phyloP scores from a whole-genome alignment of 2,888 invertebrate species.

The Parelbella ahira region DNA sequence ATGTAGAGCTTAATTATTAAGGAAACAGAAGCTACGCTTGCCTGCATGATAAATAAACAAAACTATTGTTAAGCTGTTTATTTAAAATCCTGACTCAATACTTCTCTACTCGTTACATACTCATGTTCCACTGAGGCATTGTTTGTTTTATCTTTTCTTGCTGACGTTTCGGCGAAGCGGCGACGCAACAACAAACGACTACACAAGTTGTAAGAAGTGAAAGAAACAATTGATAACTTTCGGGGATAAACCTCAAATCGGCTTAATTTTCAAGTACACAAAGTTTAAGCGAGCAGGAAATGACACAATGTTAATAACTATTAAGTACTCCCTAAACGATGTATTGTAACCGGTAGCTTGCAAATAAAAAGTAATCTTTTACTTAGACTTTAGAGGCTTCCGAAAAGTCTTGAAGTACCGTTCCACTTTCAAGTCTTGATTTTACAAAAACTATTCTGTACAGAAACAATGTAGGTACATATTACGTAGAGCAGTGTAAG shows the following conservation, averaged over 20 bases:
- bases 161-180: conserved; percentile 41
- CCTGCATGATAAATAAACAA: no score
- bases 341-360: conserved; percentile 45
- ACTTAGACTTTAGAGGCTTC: background rate
- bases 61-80: conserved; percentile 1
- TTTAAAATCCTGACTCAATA: conserved; percentile 3
- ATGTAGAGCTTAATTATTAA: no score
- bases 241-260: conserved; percentile 33
- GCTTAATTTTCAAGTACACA: conserved; percentile 29
- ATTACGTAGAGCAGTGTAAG: no score
- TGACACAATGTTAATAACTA: conserved; percentile 42
- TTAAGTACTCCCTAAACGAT: conserved; percentile 24
- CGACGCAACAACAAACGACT: conserved; percentile 27
- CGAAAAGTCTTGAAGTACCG: conserved; percentile 1
- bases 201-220: conserved; percentile 29
- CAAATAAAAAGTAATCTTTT: conserved; percentile 28
- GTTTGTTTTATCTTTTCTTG: conserved; percentile 44
- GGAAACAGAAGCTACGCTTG: no score
- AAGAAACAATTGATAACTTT: conserved; percentile 30
- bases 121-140: conserved; percentile 30
- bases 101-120: background rate
- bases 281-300: conserved; percentile 43
- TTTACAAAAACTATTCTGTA: no score
- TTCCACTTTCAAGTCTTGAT: no score
- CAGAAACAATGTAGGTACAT: no score